Evolutionary conservation across 2,113 vertebrate species (phyloP), one percentile per base, ranked within the genome.

Genomic region (Scophthalmus maximus): DNA sequence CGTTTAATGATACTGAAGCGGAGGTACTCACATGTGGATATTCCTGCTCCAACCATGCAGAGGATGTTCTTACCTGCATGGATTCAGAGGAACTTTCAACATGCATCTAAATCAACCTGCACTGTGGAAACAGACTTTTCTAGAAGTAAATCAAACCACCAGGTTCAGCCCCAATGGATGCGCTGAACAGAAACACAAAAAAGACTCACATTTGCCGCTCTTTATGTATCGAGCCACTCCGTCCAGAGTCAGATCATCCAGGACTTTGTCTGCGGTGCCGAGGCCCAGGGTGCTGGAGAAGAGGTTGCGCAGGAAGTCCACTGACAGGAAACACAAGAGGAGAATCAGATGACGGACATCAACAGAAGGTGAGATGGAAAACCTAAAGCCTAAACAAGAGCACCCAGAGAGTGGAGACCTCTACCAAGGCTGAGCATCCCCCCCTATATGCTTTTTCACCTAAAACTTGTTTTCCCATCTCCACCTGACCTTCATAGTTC

Each of bases 11-110:
- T 60, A 26, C n/a, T 61, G 42, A 58, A 60, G 26, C 1, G 1
- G 1, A 52, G 5, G 68, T 20, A 89, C 90, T 89, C 81, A 97
- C 95, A 94, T 0, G 96, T 97, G 18, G 96, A 96, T 89, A 96
- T 96, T 50, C 96, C 96, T 0, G 96, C 96, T 64, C 96, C 96
- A 46, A 96, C 97, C 95, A 98, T 94, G 83, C 96, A 98, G 78
- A 97, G 85, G n/a, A 98, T 82, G 53, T 93, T 96, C 85, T 94
- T 95, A 87, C 96, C 97, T 97, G 83, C 29, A 34, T 27, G 71
- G 26, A 67, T 0, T 29, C 44, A 89, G 42, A 80, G 20, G 14
- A 27, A 61, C 14, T 25, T 27, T 60, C 23, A 38, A 44, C 2
- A 1, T 44, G 23, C 25, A 64, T 58, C n/a, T n/a, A 29, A 49